These are phyloP conservation scores for Elmis aenea DNA, from an alignment of 2,888 invertebrate genomes.

Conservation along the genomic window DNA sequence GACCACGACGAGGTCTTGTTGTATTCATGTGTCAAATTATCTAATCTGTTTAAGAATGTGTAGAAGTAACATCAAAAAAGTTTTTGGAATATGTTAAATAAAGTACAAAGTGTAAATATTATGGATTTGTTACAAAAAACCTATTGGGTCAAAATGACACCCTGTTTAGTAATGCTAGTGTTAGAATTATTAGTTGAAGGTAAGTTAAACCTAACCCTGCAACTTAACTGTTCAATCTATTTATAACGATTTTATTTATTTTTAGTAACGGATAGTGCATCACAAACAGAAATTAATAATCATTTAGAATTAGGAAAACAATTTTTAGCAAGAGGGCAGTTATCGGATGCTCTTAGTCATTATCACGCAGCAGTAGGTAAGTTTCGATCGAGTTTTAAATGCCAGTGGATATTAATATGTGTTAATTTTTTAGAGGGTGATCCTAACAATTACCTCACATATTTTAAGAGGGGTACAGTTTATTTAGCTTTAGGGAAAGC, in stretches of 20 bases:
- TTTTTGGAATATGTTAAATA: slow-evolving; percentile 23
- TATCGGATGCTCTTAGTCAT: slow-evolving; percentile 93
- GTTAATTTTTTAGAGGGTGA: slow-evolving; percentile 74
- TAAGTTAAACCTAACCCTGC: slow-evolving; percentile 42
- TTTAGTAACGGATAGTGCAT: slow-evolving; percentile 65
- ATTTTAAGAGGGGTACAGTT: slow-evolving; percentile 93
- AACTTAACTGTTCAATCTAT: slow-evolving; percentile 10
- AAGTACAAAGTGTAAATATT: slow-evolving; percentile 49
- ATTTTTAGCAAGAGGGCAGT: slow-evolving; percentile 86
- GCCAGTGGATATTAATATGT: not conserved
- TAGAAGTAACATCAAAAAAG: slow-evolving; percentile 2
- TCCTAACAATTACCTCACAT: slow-evolving; percentile 91
- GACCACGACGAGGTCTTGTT: slow-evolving; percentile 45
- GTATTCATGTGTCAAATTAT: slow-evolving; percentile 19
- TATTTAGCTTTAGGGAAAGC: slow-evolving; percentile 94
- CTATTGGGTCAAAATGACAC: slow-evolving; percentile 58
- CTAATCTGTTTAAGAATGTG: slow-evolving; percentile 1
- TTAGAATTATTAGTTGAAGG: slow-evolving; percentile 66
- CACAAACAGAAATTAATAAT: slow-evolving; percentile 77
- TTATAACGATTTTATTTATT: slow-evolving; percentile 25
- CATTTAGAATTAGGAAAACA: slow-evolving; percentile 93
- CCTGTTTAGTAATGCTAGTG: slow-evolving; percentile 62
- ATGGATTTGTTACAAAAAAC: slow-evolving; percentile 49
- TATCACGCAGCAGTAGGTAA: slow-evolving; percentile 96
- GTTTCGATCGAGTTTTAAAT: slow-evolving; percentile 33